Conservation (phyloP, 2,113 vertebrate genomes). For the Vanacampus margaritifer region DNA sequence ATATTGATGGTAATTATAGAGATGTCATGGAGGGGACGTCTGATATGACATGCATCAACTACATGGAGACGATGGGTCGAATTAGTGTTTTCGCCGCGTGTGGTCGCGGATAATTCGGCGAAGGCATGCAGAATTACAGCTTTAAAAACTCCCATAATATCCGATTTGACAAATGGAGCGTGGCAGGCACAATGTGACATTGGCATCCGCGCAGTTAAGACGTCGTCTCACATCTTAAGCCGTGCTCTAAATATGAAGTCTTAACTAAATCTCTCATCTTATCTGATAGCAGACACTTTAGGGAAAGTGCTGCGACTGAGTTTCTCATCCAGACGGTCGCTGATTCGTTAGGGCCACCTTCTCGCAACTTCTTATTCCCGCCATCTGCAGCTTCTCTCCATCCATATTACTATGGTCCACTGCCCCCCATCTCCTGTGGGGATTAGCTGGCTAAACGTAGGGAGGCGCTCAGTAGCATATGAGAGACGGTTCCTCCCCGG, state of each 20-base stretch:
- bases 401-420: constrained; percentile 67
- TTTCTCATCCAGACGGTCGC: constrained; percentile 61
- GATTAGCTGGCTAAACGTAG: constrained; percentile 72
- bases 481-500: constrained; percentile 43
- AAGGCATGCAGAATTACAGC: constrained; percentile 30
- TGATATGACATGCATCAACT: constrained; percentile 14
- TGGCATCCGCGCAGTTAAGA: constrained; percentile 66
- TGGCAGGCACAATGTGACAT: constrained; percentile 66
- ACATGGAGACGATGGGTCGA: constrained; percentile 22
- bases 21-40: constrained; percentile 9
- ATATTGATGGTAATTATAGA: constrained; percentile 9
- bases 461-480: constrained; percentile 64
- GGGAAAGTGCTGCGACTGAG: constrained; percentile 66
- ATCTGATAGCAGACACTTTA: constrained; percentile 72
- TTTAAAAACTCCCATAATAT: constrained; percentile 53
- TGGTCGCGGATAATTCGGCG: constrained; percentile 36
- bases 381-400: constrained; percentile 31
- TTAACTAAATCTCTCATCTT: constrained; percentile 72
- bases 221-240: constrained; percentile 66
- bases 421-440: constrained; percentile 67
- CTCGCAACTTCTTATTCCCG: constrained; percentile 56
- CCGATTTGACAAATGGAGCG: constrained; percentile 60
- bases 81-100: constrained; percentile 24
- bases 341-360: constrained; percentile 71
- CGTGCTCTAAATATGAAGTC: constrained; percentile 74